Percentiles rank a stretch among this genome's conserved stretches.
These are phyloP conservation scores for Rhagophthalmus giganteus DNA, from an alignment of 2,888 invertebrate species.

Conservation along the genomic window DNA sequence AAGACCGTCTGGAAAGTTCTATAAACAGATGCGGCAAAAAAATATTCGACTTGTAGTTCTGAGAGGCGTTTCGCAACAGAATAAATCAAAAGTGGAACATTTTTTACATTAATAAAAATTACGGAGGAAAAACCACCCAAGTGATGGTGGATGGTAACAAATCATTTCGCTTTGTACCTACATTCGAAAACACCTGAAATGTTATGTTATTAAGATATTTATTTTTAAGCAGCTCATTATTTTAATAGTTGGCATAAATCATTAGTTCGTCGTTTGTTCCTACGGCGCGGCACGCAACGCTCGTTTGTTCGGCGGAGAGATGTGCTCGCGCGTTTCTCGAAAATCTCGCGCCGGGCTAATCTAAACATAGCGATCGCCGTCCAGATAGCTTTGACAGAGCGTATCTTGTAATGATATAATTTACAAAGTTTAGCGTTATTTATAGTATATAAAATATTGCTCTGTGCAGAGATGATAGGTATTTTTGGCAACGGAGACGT, in stretches of 20 bases:
- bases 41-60: conserved; percentile 1
- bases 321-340: no score
- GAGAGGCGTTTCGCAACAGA: conserved; percentile 3
- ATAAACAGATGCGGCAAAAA: conserved; percentile 6
- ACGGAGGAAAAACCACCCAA: conserved; percentile 21
- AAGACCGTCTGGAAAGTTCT: background rate
- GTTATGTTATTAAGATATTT: conserved; percentile 32
- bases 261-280: conserved; percentile 11
- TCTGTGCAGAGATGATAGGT: conserved; percentile 37
- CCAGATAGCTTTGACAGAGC: conserved; percentile 41
- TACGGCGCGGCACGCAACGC: conserved; percentile 5
- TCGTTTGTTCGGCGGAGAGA: no score
- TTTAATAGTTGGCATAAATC: conserved; percentile 33
- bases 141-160: conserved; percentile 24
- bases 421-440: conserved; percentile 45
- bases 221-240: conserved; percentile 33
- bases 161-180: conserved; percentile 38
- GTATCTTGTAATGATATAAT: conserved; percentile 46
- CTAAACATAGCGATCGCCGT: conserved; percentile 33
- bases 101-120: conserved; percentile 13
- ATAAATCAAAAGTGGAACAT: conserved; percentile 2
- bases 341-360: conserved; percentile 17
- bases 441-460: conserved; percentile 49
- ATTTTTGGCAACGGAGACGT: conserved; percentile 38
- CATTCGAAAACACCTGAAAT: conserved; percentile 33